Percentiles rank a stretch among this genome's conserved stretches.
Conservation (phyloP, 1,140 invertebrate genomes). For the Hestina assimilis region DNA sequence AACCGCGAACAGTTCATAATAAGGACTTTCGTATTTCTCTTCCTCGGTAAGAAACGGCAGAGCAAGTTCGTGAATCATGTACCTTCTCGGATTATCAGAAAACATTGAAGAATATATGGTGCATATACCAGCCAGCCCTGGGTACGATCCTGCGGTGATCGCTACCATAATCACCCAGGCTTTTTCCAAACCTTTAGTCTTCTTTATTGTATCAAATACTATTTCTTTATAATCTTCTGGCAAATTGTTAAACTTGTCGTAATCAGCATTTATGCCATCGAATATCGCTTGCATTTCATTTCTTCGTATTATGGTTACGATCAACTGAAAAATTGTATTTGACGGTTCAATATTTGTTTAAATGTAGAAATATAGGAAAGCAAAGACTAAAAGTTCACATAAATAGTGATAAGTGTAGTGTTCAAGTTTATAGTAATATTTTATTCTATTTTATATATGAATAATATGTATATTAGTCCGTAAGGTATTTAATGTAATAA, state of each 20-base stretch:
- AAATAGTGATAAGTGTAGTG: too few species aligned
- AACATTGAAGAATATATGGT: conserved; percentile 26
- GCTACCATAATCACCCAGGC: conserved; percentile 19
- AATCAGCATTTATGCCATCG: conserved; percentile 25
- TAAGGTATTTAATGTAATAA: too few species aligned
- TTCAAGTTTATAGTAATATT: too few species aligned
- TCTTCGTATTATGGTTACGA: conserved; percentile 22
- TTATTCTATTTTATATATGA: too few species aligned
- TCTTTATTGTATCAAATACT: conserved; percentile 17
- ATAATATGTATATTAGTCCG: too few species aligned
- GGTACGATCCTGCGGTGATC: conserved; percentile 7
- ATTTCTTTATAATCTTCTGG: conserved; percentile 21
- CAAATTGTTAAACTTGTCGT: conserved; percentile 27
- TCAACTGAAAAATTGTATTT: too few species aligned
- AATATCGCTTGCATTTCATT: conserved; percentile 24
- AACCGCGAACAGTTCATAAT: conserved; percentile 20
- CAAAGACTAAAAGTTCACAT: too few species aligned
- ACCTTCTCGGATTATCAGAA: conserved; percentile 26
- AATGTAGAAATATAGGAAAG: too few species aligned
- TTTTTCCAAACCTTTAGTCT: conserved; percentile 20
- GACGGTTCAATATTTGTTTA: too few species aligned
- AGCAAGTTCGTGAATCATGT: conserved; percentile 28
- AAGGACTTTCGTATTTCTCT: conserved; percentile 26
- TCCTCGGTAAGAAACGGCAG: conserved; percentile 20
- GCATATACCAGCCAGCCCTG: conserved; percentile 9